Evolutionary conservation across 2,113 vertebrate genomes (phyloP).

Genomic region (Nycticebus coucang): DNA sequence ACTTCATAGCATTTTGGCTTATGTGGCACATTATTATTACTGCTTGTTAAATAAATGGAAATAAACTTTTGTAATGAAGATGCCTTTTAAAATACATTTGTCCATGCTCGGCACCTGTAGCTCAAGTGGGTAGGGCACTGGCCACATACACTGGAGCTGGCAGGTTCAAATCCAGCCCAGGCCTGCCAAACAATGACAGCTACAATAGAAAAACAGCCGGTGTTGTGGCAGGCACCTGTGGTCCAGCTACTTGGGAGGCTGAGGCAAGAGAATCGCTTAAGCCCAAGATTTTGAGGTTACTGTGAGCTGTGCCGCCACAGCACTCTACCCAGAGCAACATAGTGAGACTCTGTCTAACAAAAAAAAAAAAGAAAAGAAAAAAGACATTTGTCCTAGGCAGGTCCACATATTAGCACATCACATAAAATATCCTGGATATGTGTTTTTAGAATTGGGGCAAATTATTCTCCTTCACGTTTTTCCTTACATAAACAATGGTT

Average conservation of each 20-base stretch:
- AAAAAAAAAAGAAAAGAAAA: not conserved
- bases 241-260: too few species aligned
- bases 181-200: too few species aligned
- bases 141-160: too few species aligned
- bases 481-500: not conserved
- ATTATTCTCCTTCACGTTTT: not conserved
- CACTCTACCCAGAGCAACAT: too few species aligned
- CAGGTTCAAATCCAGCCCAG: too few species aligned
- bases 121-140: too few species aligned
- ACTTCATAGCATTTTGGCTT: not conserved
- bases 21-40: not conserved
- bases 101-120: not conserved
- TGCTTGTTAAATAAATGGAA: not conserved
- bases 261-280: too few species aligned
- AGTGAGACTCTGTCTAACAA: too few species aligned
- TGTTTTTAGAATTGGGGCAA: not conserved
- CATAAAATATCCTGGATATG: not conserved
- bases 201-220: too few species aligned
- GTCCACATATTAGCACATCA: not conserved
- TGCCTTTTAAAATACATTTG: not conserved
- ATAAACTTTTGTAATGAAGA: not conserved
- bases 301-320: too few species aligned
- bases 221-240: too few species aligned
- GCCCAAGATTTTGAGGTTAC: too few species aligned
- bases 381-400: not conserved